These are phyloP conservation scores for Ichneumoninae sp. DNA, from an alignment of 2,888 invertebrate species.

Conservation along the genomic window DNA sequence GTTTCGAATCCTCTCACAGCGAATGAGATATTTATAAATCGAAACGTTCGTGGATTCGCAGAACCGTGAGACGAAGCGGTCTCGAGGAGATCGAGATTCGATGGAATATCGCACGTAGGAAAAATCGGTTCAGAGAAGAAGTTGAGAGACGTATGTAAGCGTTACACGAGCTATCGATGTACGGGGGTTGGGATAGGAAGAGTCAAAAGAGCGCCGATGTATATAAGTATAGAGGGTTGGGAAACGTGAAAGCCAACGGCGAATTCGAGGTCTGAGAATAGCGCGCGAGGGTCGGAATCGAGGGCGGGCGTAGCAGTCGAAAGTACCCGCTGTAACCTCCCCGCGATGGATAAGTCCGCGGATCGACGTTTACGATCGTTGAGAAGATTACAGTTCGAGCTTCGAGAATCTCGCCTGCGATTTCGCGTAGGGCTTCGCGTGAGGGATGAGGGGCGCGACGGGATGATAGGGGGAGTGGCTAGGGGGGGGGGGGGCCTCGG, in stretches of 20 bases:
- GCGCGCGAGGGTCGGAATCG: background rate
- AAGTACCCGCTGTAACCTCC: slow-evolving; percentile 3
- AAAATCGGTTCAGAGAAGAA: slow-evolving; percentile 4
- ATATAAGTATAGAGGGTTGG: slow-evolving; percentile 3
- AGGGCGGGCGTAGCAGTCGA: background rate
- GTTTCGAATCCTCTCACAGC: slow-evolving; percentile 9
- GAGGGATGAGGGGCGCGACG: slow-evolving; percentile 11
- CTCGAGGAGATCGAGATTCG: background rate
- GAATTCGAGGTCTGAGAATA: slow-evolving; percentile 18
- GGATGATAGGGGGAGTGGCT: background rate
- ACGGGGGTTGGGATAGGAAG: slow-evolving; percentile 4
- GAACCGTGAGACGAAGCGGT: slow-evolving; percentile 7
- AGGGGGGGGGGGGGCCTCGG: background rate
- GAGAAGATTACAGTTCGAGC: slow-evolving; percentile 42
- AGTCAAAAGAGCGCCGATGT: slow-evolving; percentile 19
- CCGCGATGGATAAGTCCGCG: slow-evolving; percentile 34
- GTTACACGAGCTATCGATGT: background rate
- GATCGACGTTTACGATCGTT: slow-evolving; percentile 53
- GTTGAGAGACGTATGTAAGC: slow-evolving; percentile 11
- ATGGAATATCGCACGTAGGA: slow-evolving; percentile 19
- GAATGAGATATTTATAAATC: slow-evolving; percentile 25
- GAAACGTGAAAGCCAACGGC: slow-evolving; percentile 18
- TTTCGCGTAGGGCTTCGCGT: slow-evolving; percentile 18
- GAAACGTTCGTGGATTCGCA: background rate
- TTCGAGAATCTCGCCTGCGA: slow-evolving; percentile 24